Percentiles rank a stretch among this genome's conserved stretches.
phyloP scores from a whole-genome alignment of 2,888 invertebrate species.

The Conomelus anceps region DNA sequence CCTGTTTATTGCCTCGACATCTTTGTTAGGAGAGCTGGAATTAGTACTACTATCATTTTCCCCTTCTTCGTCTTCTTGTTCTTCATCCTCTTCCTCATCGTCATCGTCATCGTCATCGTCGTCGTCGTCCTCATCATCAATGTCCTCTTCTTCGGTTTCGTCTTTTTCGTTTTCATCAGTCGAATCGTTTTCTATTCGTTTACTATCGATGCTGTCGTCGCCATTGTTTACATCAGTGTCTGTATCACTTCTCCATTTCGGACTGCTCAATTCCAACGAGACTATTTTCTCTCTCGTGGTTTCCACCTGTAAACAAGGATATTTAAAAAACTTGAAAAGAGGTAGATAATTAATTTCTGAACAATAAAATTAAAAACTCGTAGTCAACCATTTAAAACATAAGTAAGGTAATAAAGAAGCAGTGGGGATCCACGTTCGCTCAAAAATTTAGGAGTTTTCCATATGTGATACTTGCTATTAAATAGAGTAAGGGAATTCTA shows the following conservation, averaged over 20 bases:
- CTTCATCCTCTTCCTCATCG: conserved; percentile 21
- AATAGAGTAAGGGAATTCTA: no score
- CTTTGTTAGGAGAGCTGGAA: not conserved
- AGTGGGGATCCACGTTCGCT: no score
- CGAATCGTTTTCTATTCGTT: not conserved
- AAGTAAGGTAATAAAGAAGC: no score
- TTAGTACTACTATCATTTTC: not conserved
- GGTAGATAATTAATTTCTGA: not conserved
- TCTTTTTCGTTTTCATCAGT: conserved; percentile 4
- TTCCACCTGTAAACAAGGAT: conserved; percentile 59
- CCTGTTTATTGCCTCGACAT: not conserved
- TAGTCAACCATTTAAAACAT: no score
- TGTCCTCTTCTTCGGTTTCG: not conserved
- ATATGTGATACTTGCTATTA: no score
- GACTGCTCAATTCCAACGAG: conserved; percentile 72
- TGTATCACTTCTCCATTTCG: conserved; percentile 40
- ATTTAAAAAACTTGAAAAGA: not conserved
- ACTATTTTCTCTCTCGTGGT: conserved; percentile 87
- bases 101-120: not conserved
- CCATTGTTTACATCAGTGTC: conserved; percentile 13
- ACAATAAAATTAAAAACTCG: no score
- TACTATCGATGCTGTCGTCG: conserved; percentile 2
- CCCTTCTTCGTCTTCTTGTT: conserved; percentile 15
- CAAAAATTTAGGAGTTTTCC: no score
- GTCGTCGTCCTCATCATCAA: not conserved